A percentile compares a stretch with the other conserved stretches of the same genome.
Evolutionary conservation across 2,888 invertebrate species (phyloP).

Genomic region (Catotricha subobsoleta): DNA sequence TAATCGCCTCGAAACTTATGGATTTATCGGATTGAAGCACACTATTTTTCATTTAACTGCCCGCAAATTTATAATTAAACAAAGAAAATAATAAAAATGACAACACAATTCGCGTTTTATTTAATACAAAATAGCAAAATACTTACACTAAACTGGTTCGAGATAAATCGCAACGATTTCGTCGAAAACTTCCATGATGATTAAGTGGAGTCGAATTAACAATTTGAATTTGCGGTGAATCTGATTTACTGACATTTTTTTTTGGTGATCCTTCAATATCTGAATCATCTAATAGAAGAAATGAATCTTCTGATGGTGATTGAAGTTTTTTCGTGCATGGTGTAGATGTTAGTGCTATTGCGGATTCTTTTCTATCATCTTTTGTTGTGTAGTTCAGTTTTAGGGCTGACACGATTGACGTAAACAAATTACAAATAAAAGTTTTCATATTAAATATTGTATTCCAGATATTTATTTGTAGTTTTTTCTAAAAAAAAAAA

Average conservation of each 20-base stretch:
- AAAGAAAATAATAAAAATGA: too few relatives aligned
- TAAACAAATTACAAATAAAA: background rate
- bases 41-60: too few relatives aligned
- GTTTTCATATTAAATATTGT: background rate
- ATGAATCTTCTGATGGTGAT: background rate
- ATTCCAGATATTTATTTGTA: background rate
- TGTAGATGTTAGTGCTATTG: background rate
- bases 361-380: background rate
- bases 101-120: too few relatives aligned
- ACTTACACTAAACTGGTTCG: constrained; percentile 15
- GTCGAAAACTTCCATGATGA: constrained; percentile 15
- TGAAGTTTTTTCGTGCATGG: background rate
- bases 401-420: background rate
- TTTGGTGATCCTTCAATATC: constrained; percentile 3
- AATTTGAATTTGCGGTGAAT: constrained; percentile 10
- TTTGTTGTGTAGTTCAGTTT: background rate
- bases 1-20: too few relatives aligned
- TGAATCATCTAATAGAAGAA: background rate
- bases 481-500: constrained; percentile 1
- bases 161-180: constrained; percentile 20
- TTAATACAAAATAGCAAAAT: too few relatives aligned
- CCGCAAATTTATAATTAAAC: too few relatives aligned
- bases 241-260: background rate
- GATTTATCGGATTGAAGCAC: too few relatives aligned
- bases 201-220: constrained; percentile 27